Percentiles rank a stretch among this genome's conserved stretches.
Evolutionary conservation across 2,888 invertebrate genomes (phyloP).

Genomic region (Esperia sulphurella): DNA sequence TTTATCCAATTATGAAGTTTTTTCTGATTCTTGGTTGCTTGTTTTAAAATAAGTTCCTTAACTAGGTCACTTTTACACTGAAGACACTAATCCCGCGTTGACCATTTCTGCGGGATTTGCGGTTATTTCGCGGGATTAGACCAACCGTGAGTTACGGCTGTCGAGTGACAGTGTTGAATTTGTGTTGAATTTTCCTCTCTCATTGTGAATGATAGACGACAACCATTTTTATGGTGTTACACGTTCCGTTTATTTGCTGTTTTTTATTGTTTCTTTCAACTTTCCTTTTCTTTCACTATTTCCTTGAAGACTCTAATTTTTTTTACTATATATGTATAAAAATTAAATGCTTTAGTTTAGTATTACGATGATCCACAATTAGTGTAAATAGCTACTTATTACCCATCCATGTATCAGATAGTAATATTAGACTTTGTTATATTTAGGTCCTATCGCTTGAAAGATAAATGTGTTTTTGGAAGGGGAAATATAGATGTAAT

Average conservation of each 20-base stretch:
- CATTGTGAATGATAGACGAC: not conserved
- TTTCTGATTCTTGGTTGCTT: no score
- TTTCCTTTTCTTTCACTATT: not conserved
- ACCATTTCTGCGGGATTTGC: not conserved
- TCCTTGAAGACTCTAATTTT: not conserved
- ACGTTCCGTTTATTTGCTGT: not conserved
- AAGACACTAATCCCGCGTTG: not conserved
- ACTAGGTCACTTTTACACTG: not conserved
- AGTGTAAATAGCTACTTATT: no score
- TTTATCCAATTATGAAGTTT: no score
- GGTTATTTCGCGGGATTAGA: not conserved
- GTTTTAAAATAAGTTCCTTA: not conserved
- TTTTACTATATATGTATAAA: no score
- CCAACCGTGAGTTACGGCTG: slow-evolving; percentile 15
- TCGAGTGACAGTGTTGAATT: not conserved
- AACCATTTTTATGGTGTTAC: not conserved
- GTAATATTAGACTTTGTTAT: no score
- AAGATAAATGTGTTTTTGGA: no score
- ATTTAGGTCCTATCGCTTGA: no score
- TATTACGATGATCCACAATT: no score
- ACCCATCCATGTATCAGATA: no score
- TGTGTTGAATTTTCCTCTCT: not conserved
- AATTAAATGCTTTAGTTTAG: no score
- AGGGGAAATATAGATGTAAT: no score
- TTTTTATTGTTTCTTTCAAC: not conserved